phyloP scores from a whole-genome alignment of 2,113 vertebrate species.

The Phodopus roborovskii region DNA sequence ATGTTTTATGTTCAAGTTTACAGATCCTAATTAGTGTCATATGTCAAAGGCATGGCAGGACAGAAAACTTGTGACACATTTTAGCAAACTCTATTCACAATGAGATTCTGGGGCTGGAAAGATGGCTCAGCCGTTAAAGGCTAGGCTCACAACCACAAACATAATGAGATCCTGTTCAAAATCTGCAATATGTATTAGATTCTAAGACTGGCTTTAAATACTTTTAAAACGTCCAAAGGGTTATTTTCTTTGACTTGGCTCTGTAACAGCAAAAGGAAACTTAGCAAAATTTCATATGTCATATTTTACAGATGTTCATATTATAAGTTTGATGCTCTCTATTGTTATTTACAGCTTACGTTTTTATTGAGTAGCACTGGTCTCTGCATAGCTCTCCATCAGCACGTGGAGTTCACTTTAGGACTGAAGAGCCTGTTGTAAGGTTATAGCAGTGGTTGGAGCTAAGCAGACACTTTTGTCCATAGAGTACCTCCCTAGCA shows the following conservation, averaged over 20 bases:
- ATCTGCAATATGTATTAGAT: constrained; percentile 67
- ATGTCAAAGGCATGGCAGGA: neutral
- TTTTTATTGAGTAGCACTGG: constrained; percentile 67
- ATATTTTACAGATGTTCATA: constrained; percentile 65
- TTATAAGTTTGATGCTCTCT: constrained; percentile 47
- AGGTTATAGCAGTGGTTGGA: constrained; percentile 62
- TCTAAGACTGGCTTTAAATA: constrained; percentile 44
- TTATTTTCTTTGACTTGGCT: constrained; percentile 69
- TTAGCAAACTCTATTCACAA: neutral
- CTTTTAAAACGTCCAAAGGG: constrained; percentile 66
- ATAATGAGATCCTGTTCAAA: neutral
- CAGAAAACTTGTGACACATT: neutral
- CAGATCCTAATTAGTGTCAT: neutral
- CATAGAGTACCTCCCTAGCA: neutral
- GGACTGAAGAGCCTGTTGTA: constrained; percentile 56
- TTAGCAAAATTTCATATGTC: constrained; percentile 72
- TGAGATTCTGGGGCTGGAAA: neutral
- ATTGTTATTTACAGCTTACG: constrained; percentile 74
- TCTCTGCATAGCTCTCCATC: constrained; percentile 63
- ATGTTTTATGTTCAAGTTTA: neutral
- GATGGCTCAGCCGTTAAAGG: no score
- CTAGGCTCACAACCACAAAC: no score
- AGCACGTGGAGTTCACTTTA: constrained; percentile 74
- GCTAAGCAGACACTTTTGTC: neutral
- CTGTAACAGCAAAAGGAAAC: constrained; percentile 72